A percentile compares a stretch with the other conserved stretches of the same genome.
Conservation (phyloP, 1,140 invertebrate species). For the Amyelois transitella region DNA sequence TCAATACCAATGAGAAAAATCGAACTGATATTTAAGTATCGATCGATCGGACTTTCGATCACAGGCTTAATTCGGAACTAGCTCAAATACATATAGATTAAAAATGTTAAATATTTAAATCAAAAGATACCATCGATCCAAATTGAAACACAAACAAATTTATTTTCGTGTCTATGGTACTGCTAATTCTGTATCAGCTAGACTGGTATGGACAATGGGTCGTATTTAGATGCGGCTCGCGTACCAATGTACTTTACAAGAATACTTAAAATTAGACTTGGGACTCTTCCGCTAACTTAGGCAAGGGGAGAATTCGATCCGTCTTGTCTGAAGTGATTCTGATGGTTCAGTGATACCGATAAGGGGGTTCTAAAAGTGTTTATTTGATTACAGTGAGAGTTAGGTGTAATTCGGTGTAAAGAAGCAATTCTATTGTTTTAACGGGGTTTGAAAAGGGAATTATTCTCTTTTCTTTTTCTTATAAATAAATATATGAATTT, state of each 20-base stretch:
- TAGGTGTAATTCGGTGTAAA: background rate
- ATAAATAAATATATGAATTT: too few species aligned
- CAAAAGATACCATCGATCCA: too few species aligned
- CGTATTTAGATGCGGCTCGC: background rate
- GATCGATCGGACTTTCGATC: too few species aligned
- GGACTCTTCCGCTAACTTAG: conserved; percentile 3
- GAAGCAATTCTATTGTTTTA: too few species aligned
- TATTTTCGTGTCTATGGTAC: background rate
- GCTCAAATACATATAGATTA: too few species aligned
- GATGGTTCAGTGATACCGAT: background rate
- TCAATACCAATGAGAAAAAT: too few species aligned
- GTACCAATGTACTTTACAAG: background rate
- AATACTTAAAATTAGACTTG: conserved; percentile 2
- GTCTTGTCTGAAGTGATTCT: background rate
- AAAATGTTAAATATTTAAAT: too few species aligned
- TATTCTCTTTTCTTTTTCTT: too few species aligned
- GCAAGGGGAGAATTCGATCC: background rate
- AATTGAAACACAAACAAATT: too few species aligned
- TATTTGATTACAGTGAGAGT: background rate
- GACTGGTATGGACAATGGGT: conserved; percentile 1
- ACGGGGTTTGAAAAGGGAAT: too few species aligned
- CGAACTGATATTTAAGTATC: too few species aligned
- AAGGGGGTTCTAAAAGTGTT: background rate
- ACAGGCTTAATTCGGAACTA: too few species aligned
- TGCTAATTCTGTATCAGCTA: background rate